A percentile compares a stretch with the other conserved stretches of the same genome.
Evolutionary conservation across 1,140 invertebrate genomes (phyloP).

Genomic region (Plectrocnemia conspersa): DNA sequence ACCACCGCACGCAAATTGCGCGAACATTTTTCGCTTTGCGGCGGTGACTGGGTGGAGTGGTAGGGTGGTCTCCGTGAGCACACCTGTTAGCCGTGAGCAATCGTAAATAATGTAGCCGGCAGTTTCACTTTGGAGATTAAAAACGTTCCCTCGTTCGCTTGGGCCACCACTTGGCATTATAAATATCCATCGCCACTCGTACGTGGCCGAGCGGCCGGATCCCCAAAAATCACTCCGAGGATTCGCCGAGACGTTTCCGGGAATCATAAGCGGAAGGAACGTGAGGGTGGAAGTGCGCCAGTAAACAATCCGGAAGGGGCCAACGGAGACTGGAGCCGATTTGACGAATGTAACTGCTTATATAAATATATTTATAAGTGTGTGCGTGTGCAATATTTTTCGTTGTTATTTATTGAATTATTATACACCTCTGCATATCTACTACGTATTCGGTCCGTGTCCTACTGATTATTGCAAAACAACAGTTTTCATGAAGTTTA

Average conservation of each 20-base stretch:
- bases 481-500: too few species aligned
- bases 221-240: slow-evolving; percentile 7
- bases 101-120: slow-evolving; percentile 33
- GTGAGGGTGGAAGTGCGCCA: neutral
- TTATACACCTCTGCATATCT: too few species aligned
- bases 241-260: neutral
- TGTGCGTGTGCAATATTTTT: too few species aligned
- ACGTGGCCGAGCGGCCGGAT: too few species aligned
- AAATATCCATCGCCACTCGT: slow-evolving; percentile 1
- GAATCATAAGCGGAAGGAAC: neutral
- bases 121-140: slow-evolving; percentile 35
- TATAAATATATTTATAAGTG: too few species aligned
- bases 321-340: too few species aligned
- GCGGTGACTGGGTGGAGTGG: neutral
- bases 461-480: too few species aligned
- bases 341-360: too few species aligned
- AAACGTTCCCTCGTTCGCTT: slow-evolving; percentile 18
- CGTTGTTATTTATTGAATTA: too few species aligned
- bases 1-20: slow-evolving; percentile 8
- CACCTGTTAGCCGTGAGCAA: slow-evolving; percentile 33
- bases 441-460: too few species aligned
- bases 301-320: slow-evolving; percentile 1
- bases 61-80: neutral
- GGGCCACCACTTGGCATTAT: neutral
- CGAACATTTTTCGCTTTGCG: slow-evolving; percentile 5